phyloP scores from a whole-genome alignment of 2,113 vertebrate genomes.

The Eulemur macaco region DNA sequence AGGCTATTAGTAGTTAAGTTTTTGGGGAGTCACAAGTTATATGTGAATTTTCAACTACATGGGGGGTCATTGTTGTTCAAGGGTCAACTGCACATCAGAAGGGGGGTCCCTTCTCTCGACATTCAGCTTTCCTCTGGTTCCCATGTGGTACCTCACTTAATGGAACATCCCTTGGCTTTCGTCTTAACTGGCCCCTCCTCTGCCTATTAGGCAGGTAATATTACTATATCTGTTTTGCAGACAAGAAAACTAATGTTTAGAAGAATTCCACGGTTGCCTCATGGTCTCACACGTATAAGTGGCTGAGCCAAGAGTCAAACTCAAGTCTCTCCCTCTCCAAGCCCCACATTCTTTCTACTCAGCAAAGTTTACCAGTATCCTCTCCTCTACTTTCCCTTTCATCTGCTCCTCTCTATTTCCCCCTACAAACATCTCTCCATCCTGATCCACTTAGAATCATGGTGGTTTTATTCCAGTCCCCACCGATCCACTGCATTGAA shows the following conservation, averaged over 20 bases:
- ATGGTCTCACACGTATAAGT: not conserved
- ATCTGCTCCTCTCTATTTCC: not conserved
- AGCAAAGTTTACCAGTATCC: not conserved
- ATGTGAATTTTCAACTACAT: too few species aligned
- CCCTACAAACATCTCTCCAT: not conserved
- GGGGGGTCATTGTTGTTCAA: too few species aligned
- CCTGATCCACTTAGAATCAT: not conserved
- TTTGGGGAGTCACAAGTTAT: too few species aligned
- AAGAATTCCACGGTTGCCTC: not conserved
- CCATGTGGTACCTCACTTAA: not conserved
- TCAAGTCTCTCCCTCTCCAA: not conserved
- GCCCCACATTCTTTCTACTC: not conserved
- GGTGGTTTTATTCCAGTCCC: not conserved
- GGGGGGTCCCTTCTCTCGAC: not conserved
- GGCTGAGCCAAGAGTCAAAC: not conserved
- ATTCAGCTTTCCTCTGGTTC: not conserved
- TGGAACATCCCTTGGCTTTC: not conserved
- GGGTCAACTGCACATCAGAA: not conserved
- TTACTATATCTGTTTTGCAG: not conserved
- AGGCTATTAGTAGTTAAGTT: too few species aligned
- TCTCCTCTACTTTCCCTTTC: not conserved
- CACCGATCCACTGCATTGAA: not conserved
- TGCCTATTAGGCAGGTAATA: not conserved
- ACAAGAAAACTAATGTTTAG: not conserved
- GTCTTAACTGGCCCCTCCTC: not conserved